Conservation (phyloP, 2,797 vertebrate genomes). For the Acanthurus lineatus region DNA sequence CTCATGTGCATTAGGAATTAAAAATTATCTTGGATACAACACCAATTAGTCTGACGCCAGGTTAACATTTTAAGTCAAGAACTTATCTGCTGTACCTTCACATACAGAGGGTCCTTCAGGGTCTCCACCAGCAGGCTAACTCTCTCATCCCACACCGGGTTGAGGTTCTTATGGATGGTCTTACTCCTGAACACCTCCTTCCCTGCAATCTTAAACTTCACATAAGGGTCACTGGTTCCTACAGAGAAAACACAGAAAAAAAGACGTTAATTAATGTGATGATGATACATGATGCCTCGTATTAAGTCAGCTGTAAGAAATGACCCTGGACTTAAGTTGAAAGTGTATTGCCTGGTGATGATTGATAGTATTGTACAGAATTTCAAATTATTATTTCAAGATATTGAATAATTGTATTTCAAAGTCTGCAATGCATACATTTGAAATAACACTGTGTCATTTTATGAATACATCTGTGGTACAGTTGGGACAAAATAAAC, state of each 20-base stretch:
- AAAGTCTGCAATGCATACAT: background rate
- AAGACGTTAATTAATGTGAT: background rate
- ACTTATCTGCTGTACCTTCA: slow-evolving; percentile 88
- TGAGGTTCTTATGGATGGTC: slow-evolving; percentile 96
- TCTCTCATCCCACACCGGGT: slow-evolving; percentile 96
- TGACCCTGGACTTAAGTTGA: no score
- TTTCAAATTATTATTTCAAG: background rate
- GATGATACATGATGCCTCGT: background rate
- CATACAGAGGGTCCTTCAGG: slow-evolving; percentile 89
- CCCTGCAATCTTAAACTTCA: slow-evolving; percentile 96
- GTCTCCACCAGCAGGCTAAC: slow-evolving; percentile 89
- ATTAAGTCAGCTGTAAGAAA: background rate
- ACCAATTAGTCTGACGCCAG: background rate
- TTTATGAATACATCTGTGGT: background rate
- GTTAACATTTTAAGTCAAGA: background rate
- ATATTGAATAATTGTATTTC: background rate
- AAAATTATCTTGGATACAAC: background rate
- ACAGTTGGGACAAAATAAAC: background rate
- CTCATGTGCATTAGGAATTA: background rate
- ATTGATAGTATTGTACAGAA: background rate
- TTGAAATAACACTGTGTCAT: background rate
- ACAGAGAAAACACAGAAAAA: slow-evolving; percentile 28
- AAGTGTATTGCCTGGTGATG: background rate
- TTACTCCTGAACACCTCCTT: slow-evolving; percentile 98
- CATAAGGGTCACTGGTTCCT: slow-evolving; percentile 97